Conservation (phyloP, 2,797 vertebrate species). For the Tiaroga cobitis region DNA sequence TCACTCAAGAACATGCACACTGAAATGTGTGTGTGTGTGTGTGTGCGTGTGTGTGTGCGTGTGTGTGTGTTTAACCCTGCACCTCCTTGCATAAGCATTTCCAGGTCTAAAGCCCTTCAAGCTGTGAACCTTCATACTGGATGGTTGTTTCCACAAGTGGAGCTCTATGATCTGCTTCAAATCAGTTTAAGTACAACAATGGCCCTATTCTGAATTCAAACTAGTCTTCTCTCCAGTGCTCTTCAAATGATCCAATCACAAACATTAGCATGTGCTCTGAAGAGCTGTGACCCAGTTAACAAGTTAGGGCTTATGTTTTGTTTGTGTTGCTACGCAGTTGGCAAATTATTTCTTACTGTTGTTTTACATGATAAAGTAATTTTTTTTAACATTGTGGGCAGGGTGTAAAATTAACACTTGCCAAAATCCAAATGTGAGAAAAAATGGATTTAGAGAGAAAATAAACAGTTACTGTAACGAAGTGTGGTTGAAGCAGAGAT, state of each 20-base stretch:
- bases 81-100: slow-evolving; percentile 37
- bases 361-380: slow-evolving; percentile 5
- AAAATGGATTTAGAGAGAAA: background rate
- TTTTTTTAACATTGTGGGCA: background rate
- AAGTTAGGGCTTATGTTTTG: slow-evolving; percentile 12
- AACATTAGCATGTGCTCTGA: slow-evolving; percentile 1
- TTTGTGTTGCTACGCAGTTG: background rate
- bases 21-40: background rate
- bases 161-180: slow-evolving; percentile 20
- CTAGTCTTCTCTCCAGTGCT: background rate
- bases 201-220: background rate
- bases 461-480: background rate
- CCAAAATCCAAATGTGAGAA: background rate
- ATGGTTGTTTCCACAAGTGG: slow-evolving; percentile 4
- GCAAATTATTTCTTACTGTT: background rate
- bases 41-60: background rate
- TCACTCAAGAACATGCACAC: background rate
- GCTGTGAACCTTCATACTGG: slow-evolving; percentile 27
- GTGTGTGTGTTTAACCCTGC: slow-evolving; percentile 8
- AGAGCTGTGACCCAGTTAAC: slow-evolving; percentile 11
- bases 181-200: slow-evolving; percentile 1
- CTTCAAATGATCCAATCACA: background rate
- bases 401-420: background rate
- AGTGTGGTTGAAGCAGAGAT: too few species aligned
- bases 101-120: slow-evolving; percentile 35